phyloP scores from a whole-genome alignment of 2,797 vertebrate genomes.

The Onychomys leucogaster region DNA sequence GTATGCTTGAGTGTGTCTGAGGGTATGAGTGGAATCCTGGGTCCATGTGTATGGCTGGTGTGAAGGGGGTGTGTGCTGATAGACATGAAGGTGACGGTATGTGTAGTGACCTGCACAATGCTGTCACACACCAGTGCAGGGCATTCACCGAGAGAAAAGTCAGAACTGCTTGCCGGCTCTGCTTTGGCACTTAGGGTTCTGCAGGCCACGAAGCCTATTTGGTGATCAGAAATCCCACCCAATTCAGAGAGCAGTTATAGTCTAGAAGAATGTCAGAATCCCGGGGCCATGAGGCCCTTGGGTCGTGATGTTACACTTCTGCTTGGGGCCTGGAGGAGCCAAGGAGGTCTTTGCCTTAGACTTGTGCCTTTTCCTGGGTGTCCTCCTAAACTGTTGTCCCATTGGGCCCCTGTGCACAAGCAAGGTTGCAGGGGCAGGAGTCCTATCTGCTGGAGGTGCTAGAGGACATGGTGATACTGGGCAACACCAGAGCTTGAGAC shows the following conservation, averaged over 20 bases:
- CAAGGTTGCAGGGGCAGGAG: neutral
- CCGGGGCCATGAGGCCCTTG: neutral
- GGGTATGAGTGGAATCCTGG: neutral
- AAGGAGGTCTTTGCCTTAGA: neutral
- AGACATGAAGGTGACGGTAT: neutral
- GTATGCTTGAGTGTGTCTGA: neutral
- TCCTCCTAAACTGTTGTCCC: neutral
- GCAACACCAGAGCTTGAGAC: neutral
- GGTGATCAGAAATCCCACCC: neutral
- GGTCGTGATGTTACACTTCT: neutral
- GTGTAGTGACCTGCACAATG: neutral
- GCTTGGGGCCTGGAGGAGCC: neutral
- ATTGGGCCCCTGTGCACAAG: neutral
- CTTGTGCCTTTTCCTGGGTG: neutral
- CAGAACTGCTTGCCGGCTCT: neutral
- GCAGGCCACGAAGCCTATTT: neutral
- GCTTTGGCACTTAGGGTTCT: neutral
- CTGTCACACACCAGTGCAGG: too few species aligned
- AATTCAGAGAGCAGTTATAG: neutral
- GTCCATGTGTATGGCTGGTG: neutral
- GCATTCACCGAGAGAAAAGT: neutral
- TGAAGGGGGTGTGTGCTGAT: fast-evolving
- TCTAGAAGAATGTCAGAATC: neutral
- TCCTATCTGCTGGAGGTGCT: neutral
- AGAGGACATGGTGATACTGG: neutral